Conservation (phyloP, 2,113 vertebrate genomes). For the Acanthisitta chloris region DNA sequence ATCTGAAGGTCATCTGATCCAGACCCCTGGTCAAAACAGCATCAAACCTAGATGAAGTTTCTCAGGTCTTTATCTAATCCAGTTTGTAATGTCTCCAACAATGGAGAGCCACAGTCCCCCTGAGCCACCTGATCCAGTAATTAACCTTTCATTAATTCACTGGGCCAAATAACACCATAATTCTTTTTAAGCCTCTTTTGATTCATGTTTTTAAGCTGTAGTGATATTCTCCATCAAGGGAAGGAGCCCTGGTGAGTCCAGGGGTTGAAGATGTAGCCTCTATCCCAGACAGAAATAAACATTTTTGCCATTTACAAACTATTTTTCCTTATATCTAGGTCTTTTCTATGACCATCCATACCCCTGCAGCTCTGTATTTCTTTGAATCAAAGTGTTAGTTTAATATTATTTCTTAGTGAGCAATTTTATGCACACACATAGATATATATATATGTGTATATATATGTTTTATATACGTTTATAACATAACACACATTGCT, state of each 20-base stretch:
- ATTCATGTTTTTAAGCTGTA: not conserved
- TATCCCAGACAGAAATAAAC: not conserved
- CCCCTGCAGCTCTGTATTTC: not conserved
- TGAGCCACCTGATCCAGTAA: not conserved
- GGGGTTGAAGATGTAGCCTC: not conserved
- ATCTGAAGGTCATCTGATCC: not conserved
- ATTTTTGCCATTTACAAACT: not conserved
- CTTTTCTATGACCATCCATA: not conserved
- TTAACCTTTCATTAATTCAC: not conserved
- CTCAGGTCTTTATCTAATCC: not conserved
- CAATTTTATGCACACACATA: not conserved
- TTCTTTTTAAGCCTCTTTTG: not conserved
- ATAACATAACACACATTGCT: not conserved
- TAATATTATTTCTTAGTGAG: not conserved
- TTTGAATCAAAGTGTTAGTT: not conserved
- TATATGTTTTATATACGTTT: not conserved
- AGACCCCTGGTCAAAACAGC: not conserved
- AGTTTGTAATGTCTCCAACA: not conserved
- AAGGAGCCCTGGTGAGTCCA: not conserved
- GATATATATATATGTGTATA: fast-evolving
- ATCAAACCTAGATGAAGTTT: not conserved
- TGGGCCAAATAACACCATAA: not conserved
- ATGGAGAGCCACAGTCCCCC: not conserved
- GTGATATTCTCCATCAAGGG: not conserved
- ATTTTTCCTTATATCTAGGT: not conserved